phyloP scores from a whole-genome alignment of 2,797 vertebrate species.

The Pseudotriccus pelzelni region DNA sequence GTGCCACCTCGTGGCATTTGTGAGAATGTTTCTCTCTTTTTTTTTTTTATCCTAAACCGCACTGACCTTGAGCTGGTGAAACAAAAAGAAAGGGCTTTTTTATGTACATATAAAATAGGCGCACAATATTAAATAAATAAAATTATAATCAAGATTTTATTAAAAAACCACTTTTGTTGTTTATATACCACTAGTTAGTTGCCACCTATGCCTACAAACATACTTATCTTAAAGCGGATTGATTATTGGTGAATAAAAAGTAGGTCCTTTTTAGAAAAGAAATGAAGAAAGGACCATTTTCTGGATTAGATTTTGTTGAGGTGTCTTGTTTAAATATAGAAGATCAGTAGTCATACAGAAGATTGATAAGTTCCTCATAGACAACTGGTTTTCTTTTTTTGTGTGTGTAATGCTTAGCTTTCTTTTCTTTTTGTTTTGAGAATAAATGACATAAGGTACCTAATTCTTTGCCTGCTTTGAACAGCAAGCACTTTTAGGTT shows the following conservation, averaged over 20 bases:
- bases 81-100: neutral
- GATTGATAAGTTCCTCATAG: neutral
- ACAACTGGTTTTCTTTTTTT: neutral
- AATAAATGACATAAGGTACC: neutral
- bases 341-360: neutral
- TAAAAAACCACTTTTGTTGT: fast-evolving
- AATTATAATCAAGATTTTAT: neutral
- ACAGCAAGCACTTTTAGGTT: neutral
- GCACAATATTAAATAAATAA: neutral
- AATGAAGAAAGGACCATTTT: fast-evolving
- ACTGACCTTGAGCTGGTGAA: neutral
- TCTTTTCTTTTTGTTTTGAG: neutral
- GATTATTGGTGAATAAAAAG: neutral
- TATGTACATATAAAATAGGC: neutral
- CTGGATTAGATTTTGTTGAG: neutral
- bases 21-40: neutral
- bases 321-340: neutral
- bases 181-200: neutral
- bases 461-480: neutral
- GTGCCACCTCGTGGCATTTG: conserved; percentile 63
- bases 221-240: neutral
- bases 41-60: neutral
- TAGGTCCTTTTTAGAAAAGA: neutral
- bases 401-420: neutral
- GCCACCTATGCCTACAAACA: neutral